A percentile compares a stretch with the other conserved stretches of the same genome.
Evolutionary conservation across 2,113 vertebrate genomes (phyloP).

Genomic region (Vulpes vulpes): DNA sequence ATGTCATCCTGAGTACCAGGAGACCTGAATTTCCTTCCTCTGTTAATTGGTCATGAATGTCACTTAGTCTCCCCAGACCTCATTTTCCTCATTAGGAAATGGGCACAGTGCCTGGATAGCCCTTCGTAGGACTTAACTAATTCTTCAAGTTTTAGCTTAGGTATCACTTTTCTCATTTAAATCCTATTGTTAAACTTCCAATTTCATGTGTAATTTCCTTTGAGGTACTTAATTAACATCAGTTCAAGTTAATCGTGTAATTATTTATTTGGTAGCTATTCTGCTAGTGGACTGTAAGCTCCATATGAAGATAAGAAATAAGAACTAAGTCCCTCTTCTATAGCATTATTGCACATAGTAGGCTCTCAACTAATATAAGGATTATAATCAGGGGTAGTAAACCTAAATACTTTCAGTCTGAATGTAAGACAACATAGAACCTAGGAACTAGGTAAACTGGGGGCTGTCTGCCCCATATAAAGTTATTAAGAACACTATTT

Average conservation of each 20-base stretch:
- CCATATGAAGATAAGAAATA: neutral
- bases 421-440: neutral
- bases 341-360: neutral
- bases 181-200: neutral
- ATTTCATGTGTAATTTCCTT: neutral
- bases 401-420: neutral
- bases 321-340: neutral
- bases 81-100: neutral
- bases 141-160: conserved; percentile 37
- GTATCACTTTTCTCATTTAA: neutral
- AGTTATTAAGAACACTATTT: neutral
- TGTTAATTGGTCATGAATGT: neutral
- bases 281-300: neutral
- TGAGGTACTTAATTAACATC: conserved; percentile 4
- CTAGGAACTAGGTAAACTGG: neutral
- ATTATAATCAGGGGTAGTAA: neutral
- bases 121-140: neutral
- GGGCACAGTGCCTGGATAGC: neutral
- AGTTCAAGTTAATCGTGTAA: neutral
- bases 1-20: neutral
- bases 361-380: neutral
- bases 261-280: neutral
- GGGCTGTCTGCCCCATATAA: neutral
- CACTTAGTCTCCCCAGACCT: neutral
- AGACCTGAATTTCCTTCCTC: neutral